These are phyloP conservation scores for Anarrhichthys ocellatus DNA, from an alignment of 2,113 vertebrate genomes.

Conservation along the genomic window DNA sequence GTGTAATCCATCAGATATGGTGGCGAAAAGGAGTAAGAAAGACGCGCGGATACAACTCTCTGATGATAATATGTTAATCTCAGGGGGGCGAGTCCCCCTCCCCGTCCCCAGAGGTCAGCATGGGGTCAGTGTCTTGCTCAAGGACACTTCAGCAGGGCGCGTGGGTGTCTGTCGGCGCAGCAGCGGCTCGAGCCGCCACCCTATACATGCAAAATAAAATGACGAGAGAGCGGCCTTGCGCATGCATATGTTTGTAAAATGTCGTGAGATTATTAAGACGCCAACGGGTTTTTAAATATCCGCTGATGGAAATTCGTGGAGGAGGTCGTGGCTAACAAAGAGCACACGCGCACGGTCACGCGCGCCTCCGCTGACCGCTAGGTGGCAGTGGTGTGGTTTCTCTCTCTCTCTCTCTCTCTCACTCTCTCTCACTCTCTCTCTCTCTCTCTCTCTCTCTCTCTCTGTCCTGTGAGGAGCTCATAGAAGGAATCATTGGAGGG, in stretches of 20 bases:
- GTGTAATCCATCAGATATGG: constrained; percentile 40
- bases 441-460: constrained; percentile 10
- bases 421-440: constrained; percentile 31
- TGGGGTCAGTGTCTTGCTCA: constrained; percentile 76
- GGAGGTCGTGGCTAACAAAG: constrained; percentile 35
- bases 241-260: neutral
- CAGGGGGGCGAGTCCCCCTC: neutral
- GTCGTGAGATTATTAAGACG: neutral
- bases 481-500: constrained; percentile 54
- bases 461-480: constrained; percentile 39
- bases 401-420: constrained; percentile 28
- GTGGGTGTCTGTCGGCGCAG: neutral
- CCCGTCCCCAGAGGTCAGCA: constrained; percentile 55
- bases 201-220: neutral
- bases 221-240: neutral
- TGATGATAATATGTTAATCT: constrained; percentile 30
- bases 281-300: neutral
- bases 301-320: constrained; percentile 3
- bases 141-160: constrained; percentile 64
- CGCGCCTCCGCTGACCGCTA: constrained; percentile 72
- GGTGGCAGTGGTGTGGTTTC: constrained; percentile 84
- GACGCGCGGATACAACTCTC: constrained; percentile 2
- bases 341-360: constrained; percentile 57
- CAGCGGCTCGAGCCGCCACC: neutral
- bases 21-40: constrained; percentile 16